Evolutionary conservation across 2,113 vertebrate species (phyloP).

Genomic region (Oriolus oriolus): DNA sequence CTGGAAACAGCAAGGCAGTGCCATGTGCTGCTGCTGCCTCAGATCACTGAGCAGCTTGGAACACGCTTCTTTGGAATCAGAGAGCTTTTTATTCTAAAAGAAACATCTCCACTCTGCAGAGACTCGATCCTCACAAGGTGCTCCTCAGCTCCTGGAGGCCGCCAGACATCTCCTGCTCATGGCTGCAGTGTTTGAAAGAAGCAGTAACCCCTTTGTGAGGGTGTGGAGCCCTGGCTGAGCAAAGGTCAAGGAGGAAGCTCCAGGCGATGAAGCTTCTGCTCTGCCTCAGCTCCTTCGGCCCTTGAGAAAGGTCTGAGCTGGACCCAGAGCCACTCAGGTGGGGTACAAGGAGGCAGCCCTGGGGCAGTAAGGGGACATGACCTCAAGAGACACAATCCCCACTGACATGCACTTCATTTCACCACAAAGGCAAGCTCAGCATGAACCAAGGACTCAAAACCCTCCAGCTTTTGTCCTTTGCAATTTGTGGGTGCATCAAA

Average conservation of each 20-base stretch:
- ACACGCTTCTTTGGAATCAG: neutral
- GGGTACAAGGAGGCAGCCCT: neutral
- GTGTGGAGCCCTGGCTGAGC: neutral
- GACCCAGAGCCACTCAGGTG: neutral
- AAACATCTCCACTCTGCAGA: neutral
- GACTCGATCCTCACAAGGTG: neutral
- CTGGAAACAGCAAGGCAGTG: neutral
- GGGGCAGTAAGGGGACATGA: neutral
- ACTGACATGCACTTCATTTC: neutral
- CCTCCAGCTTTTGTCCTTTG: neutral
- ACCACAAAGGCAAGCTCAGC: neutral
- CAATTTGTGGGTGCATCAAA: neutral
- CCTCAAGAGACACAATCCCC: neutral
- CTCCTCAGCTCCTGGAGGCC: neutral
- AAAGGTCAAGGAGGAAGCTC: neutral
- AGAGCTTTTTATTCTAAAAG: neutral
- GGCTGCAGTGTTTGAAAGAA: neutral
- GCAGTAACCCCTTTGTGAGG: neutral
- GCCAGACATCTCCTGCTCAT: neutral
- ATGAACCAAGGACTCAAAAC: neutral
- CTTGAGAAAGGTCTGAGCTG: neutral
- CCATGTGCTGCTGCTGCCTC: neutral
- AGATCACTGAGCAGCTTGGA: neutral
- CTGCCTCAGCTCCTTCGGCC: neutral
- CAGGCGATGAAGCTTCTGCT: rapidly evolving